These are phyloP conservation scores for Acanthurus lineatus DNA, from an alignment of 2,797 vertebrate species.

Conservation along the genomic window DNA sequence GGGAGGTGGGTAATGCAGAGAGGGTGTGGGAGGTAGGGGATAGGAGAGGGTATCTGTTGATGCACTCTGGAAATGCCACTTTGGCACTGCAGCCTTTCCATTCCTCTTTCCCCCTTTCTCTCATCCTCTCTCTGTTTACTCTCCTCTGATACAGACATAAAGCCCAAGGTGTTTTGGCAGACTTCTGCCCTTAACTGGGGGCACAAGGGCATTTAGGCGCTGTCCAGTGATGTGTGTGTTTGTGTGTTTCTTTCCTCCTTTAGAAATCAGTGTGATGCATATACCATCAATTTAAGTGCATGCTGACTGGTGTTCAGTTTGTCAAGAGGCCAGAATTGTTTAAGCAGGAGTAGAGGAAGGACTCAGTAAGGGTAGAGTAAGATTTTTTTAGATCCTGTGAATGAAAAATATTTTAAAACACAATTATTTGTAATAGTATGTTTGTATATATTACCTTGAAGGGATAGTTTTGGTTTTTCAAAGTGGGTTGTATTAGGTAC, in stretches of 20 bases:
- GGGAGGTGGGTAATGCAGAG: slow-evolving; percentile 66
- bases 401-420: neutral
- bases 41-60: slow-evolving; percentile 90
- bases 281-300: slow-evolving; percentile 29
- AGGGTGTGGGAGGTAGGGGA: slow-evolving; percentile 85
- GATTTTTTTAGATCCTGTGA: neutral
- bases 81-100: slow-evolving; percentile 73
- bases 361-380: neutral
- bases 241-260: slow-evolving; percentile 4
- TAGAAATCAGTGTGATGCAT: slow-evolving; percentile 18
- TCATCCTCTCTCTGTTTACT: slow-evolving; percentile 78
- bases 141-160: slow-evolving; percentile 85
- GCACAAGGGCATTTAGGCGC: slow-evolving; percentile 61
- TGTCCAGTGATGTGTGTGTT: neutral
- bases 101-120: slow-evolving; percentile 1
- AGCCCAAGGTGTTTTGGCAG: slow-evolving; percentile 81
- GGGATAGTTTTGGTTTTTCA: too few relatives aligned
- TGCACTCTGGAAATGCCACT: slow-evolving; percentile 92
- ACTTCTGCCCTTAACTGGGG: slow-evolving; percentile 73
- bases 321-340: neutral
- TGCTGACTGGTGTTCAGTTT: slow-evolving; percentile 27
- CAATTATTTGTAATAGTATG: neutral
- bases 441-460: neutral
- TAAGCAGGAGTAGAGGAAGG: neutral
- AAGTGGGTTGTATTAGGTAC: too few relatives aligned